phyloP scores from a whole-genome alignment of 2,888 invertebrate genomes.

The Cataglyphis altisquamis region DNA sequence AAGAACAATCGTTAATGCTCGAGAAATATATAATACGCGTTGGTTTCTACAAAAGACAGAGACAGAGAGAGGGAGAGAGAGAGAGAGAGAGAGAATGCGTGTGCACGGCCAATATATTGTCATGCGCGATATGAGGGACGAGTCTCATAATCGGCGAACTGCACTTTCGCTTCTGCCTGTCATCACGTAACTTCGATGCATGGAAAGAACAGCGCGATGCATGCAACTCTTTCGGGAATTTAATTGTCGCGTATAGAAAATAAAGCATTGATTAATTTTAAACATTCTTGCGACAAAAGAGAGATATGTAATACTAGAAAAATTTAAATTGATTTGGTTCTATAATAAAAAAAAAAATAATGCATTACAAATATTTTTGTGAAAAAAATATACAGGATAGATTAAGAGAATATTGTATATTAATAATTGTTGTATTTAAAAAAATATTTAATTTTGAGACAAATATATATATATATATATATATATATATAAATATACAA shows the following conservation, averaged over 20 bases:
- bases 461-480: background rate
- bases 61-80: too few species aligned
- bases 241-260: background rate
- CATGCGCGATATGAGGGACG: background rate
- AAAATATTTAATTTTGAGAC: background rate
- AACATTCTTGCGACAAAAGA: background rate
- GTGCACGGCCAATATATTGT: background rate
- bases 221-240: background rate
- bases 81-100: background rate
- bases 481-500: background rate
- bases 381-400: background rate
- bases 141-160: slow-evolving; percentile 18
- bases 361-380: background rate
- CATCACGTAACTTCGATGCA: background rate
- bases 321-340: background rate
- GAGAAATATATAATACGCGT: slow-evolving; percentile 58
- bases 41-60: slow-evolving; percentile 29
- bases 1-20: slow-evolving; percentile 52
- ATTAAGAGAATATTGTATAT: background rate
- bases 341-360: background rate
- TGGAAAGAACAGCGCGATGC: background rate
- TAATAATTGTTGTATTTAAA: background rate
- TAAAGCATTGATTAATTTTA: background rate
- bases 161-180: slow-evolving; percentile 1
- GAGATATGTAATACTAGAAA: background rate